These are phyloP conservation scores for Chionis minor DNA, from an alignment of 2,113 vertebrate genomes.

Conservation along the genomic window DNA sequence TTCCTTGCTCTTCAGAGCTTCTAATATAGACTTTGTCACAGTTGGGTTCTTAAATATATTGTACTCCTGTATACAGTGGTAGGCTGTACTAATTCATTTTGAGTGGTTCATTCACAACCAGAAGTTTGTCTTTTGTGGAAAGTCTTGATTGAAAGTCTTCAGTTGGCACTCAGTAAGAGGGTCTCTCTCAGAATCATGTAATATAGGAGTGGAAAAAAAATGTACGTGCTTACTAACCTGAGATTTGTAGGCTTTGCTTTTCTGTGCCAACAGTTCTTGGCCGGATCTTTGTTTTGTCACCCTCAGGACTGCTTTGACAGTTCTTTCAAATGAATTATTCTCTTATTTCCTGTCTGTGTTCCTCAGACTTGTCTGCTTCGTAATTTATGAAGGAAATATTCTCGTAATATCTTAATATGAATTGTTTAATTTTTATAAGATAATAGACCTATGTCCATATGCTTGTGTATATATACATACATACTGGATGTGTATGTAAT, in stretches of 20 bases:
- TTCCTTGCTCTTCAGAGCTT: conserved; percentile 17
- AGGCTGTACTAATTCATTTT: not conserved
- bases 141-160: not conserved
- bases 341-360: not conserved
- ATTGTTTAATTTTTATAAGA: not conserved
- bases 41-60: not conserved
- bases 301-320: not conserved
- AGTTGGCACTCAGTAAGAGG: not conserved
- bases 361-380: not conserved
- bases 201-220: not conserved
- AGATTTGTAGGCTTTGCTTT: not conserved
- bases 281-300: not conserved
- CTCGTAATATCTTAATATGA: not conserved
- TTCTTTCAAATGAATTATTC: not conserved
- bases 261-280: not conserved
- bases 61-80: not conserved
- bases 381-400: not conserved
- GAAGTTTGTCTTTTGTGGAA: conserved; percentile 7
- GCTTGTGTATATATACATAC: not conserved
- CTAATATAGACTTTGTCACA: not conserved
- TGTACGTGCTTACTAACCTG: rapidly evolving
- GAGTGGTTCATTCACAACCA: not conserved
- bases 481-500: too few species aligned
- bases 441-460: not conserved
- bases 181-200: not conserved